Conservation (phyloP, 2,113 vertebrate genomes). For the Rhynchopsitta pachyrhyncha region DNA sequence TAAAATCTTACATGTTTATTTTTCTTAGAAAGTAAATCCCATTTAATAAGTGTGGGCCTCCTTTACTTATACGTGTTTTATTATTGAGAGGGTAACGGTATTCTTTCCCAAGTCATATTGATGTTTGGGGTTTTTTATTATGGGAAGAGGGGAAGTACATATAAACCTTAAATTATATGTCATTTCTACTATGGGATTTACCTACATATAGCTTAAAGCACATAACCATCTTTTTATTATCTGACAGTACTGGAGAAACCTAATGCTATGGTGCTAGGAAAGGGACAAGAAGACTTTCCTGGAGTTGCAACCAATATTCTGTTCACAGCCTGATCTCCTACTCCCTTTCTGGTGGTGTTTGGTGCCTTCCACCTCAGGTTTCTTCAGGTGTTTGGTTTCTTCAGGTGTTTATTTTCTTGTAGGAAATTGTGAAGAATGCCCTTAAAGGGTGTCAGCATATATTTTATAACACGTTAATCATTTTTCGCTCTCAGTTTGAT, state of each 20-base stretch:
- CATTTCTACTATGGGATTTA: neutral
- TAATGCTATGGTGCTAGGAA: neutral
- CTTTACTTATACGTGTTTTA: neutral
- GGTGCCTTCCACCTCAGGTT: neutral
- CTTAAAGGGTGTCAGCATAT: neutral
- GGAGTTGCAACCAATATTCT: neutral
- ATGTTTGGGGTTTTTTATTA: neutral
- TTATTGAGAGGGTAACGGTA: neutral
- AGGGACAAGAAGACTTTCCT: neutral
- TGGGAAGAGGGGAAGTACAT: neutral
- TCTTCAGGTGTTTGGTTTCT: neutral
- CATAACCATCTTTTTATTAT: neutral
- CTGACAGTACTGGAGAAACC: neutral
- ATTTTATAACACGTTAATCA: neutral
- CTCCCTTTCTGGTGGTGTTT: neutral
- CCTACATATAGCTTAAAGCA: neutral
- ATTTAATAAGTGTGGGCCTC: neutral
- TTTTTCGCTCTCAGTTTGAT: neutral
- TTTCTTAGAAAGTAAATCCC: constrained; percentile 9
- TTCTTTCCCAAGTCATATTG: neutral
- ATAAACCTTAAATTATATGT: neutral
- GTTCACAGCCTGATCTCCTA: neutral
- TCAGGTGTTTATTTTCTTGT: neutral
- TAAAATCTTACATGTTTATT: constrained; percentile 28
- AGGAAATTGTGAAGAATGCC: neutral